These are phyloP conservation scores for Anolis sagrei DNA, from an alignment of 2,113 vertebrate species.

Conservation along the genomic window DNA sequence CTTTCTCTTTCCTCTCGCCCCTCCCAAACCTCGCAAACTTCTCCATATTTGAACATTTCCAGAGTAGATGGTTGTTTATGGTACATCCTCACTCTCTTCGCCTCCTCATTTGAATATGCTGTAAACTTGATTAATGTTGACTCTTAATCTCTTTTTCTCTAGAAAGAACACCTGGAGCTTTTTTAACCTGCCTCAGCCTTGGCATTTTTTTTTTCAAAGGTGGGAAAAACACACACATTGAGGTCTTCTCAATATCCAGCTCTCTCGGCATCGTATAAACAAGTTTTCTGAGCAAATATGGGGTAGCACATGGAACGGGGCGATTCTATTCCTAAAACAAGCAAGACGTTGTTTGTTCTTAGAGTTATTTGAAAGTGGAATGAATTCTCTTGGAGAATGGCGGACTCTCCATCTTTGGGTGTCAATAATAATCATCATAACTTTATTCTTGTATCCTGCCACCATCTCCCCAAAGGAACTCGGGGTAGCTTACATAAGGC, in stretches of 20 bases:
- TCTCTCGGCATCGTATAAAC: background rate
- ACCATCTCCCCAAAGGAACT: too few species aligned
- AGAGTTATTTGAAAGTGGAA: background rate
- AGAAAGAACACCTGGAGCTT: conserved; percentile 72
- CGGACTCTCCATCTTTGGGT: too few species aligned
- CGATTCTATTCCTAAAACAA: background rate
- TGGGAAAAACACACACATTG: background rate
- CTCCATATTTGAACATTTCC: conserved; percentile 57
- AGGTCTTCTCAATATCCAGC: background rate
- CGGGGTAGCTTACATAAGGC: too few species aligned
- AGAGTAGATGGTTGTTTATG: conserved; percentile 35
- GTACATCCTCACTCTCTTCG: conserved; percentile 46
- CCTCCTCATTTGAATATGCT: conserved; percentile 71
- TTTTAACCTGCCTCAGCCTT: conserved; percentile 58
- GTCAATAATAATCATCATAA: too few species aligned
- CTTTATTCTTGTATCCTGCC: too few species aligned
- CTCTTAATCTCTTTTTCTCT: conserved; percentile 72
- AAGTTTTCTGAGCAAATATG: background rate
- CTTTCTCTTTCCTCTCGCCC: background rate
- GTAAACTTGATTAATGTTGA: conserved; percentile 74
- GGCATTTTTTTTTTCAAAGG: conserved; percentile 22
- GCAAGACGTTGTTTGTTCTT: background rate
- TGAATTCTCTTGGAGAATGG: background rate
- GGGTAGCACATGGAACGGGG: background rate
- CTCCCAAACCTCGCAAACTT: conserved; percentile 46